Percentiles rank a stretch among this genome's conserved stretches.
phyloP scores from a whole-genome alignment of 2,113 vertebrate genomes.

The Caretta caretta region DNA sequence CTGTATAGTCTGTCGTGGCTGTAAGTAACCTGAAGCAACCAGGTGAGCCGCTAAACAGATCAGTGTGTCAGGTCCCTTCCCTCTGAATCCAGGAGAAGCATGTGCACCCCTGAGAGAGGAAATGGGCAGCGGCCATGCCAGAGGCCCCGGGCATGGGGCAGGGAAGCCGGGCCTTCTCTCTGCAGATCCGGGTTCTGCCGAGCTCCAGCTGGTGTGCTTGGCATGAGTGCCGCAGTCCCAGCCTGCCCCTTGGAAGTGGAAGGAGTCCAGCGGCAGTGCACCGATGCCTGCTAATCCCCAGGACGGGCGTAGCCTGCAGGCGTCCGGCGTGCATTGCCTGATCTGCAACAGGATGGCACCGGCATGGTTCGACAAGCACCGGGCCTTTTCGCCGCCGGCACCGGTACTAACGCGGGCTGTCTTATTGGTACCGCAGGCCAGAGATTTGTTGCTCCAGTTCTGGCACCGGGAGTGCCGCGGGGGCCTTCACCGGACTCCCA shows the following conservation, averaged over 20 bases:
- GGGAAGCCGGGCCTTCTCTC: not conserved
- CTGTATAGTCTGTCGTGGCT: not conserved
- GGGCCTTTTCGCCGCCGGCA: not conserved
- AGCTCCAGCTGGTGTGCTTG: not conserved
- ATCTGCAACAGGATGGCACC: not conserved
- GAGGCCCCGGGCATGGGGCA: not conserved
- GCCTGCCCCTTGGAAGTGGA: not conserved
- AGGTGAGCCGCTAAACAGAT: not conserved
- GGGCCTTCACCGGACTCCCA: rapidly evolving
- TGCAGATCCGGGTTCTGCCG: not conserved
- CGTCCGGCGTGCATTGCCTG: not conserved
- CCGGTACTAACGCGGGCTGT: not conserved
- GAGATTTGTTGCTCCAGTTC: not conserved
- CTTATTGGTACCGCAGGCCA: not conserved
- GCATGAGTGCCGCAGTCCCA: not conserved
- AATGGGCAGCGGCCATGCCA: not conserved
- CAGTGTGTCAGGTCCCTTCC: not conserved
- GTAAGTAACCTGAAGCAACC: not conserved
- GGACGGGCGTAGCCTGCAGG: not conserved
- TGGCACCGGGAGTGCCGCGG: not conserved
- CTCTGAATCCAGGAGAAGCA: not conserved
- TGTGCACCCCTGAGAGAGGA: not conserved
- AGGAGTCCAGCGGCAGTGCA: not conserved
- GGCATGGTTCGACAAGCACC: not conserved
- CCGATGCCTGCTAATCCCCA: not conserved